phyloP scores from a whole-genome alignment of 1,140 invertebrate species.

The Ceratina japonica region DNA sequence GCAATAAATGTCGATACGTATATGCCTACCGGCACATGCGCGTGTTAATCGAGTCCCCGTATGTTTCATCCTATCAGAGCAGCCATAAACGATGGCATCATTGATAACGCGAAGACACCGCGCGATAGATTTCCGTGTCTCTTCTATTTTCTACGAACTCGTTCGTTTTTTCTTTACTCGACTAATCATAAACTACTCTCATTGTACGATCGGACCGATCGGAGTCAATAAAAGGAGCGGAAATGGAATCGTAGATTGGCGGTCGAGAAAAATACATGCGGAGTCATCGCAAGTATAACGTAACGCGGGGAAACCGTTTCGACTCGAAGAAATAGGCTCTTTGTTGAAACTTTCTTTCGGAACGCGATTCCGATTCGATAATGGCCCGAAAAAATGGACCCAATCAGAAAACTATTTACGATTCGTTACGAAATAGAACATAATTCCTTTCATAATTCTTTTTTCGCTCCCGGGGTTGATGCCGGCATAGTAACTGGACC shows the following conservation, averaged over 20 bases:
- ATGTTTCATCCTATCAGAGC: conserved; percentile 32
- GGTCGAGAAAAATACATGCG: not conserved
- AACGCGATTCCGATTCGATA: too few relatives aligned
- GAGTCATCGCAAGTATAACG: conserved; percentile 6
- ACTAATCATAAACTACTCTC: too few relatives aligned
- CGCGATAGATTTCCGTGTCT: not conserved
- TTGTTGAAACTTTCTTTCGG: too few relatives aligned
- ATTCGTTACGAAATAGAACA: too few relatives aligned
- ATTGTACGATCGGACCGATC: not conserved
- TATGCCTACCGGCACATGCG: conserved; percentile 41
- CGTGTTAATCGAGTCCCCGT: conserved; percentile 51
- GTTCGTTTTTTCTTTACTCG: not conserved
- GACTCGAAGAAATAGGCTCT: not conserved
- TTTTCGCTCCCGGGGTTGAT: too few relatives aligned
- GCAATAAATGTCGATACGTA: conserved; percentile 47
- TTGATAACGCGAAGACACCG: conserved; percentile 15
- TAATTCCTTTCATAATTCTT: too few relatives aligned
- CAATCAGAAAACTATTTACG: too few relatives aligned
- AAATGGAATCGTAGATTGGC: conserved; percentile 34
- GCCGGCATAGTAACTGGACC: too few relatives aligned
- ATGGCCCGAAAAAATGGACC: too few relatives aligned
- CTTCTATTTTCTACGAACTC: not conserved
- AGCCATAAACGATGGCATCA: conserved; percentile 15
- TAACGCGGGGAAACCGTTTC: not conserved
- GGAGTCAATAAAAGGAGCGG: conserved; percentile 33